Percentiles rank a stretch among this genome's conserved stretches.
Conservation (phyloP, 2,113 vertebrate genomes). For the Myotis davidii region DNA sequence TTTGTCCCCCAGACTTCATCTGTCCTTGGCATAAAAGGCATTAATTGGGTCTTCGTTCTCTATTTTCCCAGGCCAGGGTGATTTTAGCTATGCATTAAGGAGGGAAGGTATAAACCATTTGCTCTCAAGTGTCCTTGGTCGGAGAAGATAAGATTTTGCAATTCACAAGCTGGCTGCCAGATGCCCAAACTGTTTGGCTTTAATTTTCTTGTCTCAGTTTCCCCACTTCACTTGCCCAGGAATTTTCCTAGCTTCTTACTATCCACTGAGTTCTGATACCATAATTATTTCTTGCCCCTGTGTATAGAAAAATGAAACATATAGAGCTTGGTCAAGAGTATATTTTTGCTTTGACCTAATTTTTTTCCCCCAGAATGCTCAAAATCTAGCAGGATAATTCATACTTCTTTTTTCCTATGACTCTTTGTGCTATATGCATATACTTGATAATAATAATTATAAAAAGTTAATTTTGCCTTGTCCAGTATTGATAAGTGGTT, state of each 20-base stretch:
- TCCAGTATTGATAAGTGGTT: no score
- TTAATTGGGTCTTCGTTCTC: not conserved
- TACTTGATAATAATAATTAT: not conserved
- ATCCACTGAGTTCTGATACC: not conserved
- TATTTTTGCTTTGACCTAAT: not conserved
- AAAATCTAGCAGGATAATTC: not conserved
- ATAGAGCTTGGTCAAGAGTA: not conserved
- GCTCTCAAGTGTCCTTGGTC: not conserved
- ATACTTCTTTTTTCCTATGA: not conserved
- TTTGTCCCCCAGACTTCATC: no score
- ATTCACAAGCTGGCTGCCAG: not conserved
- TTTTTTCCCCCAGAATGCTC: not conserved
- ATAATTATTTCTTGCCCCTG: not conserved
- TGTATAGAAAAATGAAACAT: not conserved
- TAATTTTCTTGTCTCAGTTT: not conserved
- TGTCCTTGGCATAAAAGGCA: not conserved
- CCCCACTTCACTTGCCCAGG: not conserved
- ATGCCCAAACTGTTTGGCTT: not conserved
- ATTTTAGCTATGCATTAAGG: not conserved
- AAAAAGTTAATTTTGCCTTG: not conserved
- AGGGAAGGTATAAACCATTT: not conserved
- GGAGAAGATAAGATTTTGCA: not conserved
- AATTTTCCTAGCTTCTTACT: not conserved
- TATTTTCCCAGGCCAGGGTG: not conserved
- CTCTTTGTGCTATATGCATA: not conserved